A percentile compares a stretch with the other conserved stretches of the same genome.
Conservation (phyloP, 2,888 invertebrate genomes). For the Notodonta ziczac region DNA sequence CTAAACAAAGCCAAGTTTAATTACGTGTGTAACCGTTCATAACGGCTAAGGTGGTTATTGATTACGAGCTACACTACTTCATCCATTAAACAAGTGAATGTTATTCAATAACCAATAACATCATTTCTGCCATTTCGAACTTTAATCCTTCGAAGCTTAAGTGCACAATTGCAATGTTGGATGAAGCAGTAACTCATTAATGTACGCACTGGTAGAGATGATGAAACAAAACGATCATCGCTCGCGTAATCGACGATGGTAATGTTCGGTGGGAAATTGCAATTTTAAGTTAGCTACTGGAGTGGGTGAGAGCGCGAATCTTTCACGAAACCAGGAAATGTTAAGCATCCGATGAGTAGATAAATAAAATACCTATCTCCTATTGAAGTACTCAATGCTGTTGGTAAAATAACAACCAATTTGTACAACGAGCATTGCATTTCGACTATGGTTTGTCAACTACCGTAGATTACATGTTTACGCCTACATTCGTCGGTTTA, state of each 20-base stretch:
- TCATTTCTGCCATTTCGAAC: not conserved
- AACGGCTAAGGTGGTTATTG: not conserved
- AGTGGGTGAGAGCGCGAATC: constrained; percentile 14
- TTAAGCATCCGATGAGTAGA: not conserved
- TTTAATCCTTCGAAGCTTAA: not conserved
- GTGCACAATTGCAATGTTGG: not conserved
- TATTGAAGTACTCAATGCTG: too few relatives aligned
- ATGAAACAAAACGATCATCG: constrained; percentile 24
- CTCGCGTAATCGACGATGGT: constrained; percentile 29
- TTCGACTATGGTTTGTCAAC: too few relatives aligned
- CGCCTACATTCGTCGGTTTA: too few relatives aligned
- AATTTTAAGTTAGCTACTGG: constrained; percentile 33
- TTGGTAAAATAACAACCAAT: too few relatives aligned
- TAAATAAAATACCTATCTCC: not conserved
- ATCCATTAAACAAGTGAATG: constrained; percentile 3
- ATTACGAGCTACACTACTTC: not conserved
- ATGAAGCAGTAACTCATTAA: not conserved
- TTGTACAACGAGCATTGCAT: too few relatives aligned
- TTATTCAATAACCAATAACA: not conserved
- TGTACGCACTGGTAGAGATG: constrained; percentile 10
- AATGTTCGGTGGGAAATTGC: constrained; percentile 44
- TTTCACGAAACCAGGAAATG: constrained; percentile 30
- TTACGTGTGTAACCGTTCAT: not conserved
- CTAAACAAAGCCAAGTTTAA: not conserved
- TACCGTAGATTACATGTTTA: too few relatives aligned